phyloP scores from a whole-genome alignment of 2,888 invertebrate species.

The Tuberolachnus salignus region DNA sequence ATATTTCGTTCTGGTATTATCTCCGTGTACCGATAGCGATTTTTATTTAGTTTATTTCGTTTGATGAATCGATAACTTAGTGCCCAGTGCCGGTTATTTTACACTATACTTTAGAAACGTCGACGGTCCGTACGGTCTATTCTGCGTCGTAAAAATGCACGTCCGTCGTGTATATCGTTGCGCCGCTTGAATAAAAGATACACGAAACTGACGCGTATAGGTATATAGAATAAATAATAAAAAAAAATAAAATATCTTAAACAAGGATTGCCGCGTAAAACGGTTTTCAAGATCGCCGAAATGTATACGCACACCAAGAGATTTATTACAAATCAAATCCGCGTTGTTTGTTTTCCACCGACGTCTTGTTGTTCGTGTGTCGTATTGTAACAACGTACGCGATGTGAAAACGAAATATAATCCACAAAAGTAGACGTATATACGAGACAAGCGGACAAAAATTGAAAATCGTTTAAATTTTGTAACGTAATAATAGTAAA shows the following conservation, averaged over 20 bases:
- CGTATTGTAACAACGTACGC: too few relatives aligned
- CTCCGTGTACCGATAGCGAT: too few relatives aligned
- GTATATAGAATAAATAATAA: not conserved
- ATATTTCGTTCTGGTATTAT: too few relatives aligned
- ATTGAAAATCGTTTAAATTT: not conserved
- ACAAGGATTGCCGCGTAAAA: slow-evolving; percentile 21
- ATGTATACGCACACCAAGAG: not conserved
- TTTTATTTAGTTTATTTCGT: too few relatives aligned
- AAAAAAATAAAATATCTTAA: slow-evolving; percentile 5
- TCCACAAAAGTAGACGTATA: not conserved
- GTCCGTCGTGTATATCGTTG: too few relatives aligned
- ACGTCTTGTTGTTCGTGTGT: too few relatives aligned
- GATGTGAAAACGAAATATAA: not conserved
- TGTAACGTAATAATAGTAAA: not conserved
- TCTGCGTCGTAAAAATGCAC: too few relatives aligned
- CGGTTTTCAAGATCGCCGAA: slow-evolving; percentile 3
- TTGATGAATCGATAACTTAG: too few relatives aligned
- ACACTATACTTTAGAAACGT: too few relatives aligned
- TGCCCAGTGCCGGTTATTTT: too few relatives aligned
- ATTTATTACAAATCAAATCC: slow-evolving; percentile 15
- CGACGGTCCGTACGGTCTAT: too few relatives aligned
- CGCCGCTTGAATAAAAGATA: not conserved
- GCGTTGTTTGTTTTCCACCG: not conserved
- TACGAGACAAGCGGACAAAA: not conserved
- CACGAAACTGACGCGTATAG: not conserved